phyloP scores from a whole-genome alignment of 2,797 vertebrate species.

The Chelmon rostratus region DNA sequence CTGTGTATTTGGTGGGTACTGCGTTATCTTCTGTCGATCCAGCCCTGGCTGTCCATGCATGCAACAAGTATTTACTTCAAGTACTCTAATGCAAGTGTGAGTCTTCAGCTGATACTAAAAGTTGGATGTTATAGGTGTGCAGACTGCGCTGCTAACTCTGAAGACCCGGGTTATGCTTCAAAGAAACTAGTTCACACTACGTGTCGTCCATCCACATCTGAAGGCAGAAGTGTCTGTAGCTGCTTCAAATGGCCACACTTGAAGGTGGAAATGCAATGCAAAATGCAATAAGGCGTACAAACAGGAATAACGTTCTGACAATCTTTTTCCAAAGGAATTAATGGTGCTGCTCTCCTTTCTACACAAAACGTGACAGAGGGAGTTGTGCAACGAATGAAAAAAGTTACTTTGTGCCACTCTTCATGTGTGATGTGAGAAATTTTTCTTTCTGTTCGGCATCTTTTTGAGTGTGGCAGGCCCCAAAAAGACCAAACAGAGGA shows the following conservation, averaged over 20 bases:
- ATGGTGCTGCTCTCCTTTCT: not conserved
- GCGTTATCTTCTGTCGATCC: not conserved
- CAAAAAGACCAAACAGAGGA: conserved; percentile 28
- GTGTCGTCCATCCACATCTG: not conserved
- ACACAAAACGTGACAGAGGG: not conserved
- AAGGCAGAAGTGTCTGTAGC: not conserved
- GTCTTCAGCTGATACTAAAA: not conserved
- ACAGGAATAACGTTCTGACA: not conserved
- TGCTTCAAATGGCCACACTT: not conserved
- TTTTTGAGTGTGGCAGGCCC: conserved; percentile 15
- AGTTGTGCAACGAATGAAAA: too few species aligned
- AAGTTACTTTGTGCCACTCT: too few species aligned
- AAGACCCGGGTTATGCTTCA: not conserved
- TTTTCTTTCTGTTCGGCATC: conserved; percentile 16
- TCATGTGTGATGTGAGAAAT: conserved; percentile 7
- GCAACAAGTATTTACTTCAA: not conserved
- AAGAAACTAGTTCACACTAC: too few species aligned
- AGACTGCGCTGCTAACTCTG: not conserved
- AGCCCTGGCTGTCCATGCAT: not conserved
- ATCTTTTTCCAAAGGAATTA: not conserved
- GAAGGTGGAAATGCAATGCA: not conserved
- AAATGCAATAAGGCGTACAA: not conserved
- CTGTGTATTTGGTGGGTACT: not conserved
- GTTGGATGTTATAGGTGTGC: not conserved
- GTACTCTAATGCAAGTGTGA: not conserved